These are phyloP conservation scores for Drosophila carrolli DNA, from an alignment of 1,140 invertebrate genomes.

Conservation along the genomic window DNA sequence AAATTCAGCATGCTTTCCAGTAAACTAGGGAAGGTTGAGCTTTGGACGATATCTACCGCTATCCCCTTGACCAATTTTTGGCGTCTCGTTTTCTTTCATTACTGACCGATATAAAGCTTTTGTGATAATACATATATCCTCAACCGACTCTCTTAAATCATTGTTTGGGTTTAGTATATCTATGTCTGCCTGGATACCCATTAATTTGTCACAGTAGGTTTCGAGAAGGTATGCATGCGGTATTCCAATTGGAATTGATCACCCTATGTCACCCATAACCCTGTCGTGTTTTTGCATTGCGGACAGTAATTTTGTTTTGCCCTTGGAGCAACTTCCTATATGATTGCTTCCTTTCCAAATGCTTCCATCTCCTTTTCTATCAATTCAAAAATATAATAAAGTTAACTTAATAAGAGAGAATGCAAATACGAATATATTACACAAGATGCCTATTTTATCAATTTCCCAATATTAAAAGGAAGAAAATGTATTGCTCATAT, in stretches of 20 bases:
- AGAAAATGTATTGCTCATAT: too few species aligned
- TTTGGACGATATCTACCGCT: neutral
- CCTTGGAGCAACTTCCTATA: neutral
- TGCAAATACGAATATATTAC: neutral
- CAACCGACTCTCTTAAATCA: too few species aligned
- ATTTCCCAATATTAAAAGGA: too few species aligned
- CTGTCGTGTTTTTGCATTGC: slow-evolving; percentile 5
- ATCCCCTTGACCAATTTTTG: neutral
- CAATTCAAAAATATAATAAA: neutral
- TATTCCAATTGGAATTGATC: too few species aligned
- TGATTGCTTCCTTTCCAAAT: too few species aligned
- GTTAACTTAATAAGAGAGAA: neutral
- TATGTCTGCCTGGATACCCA: too few species aligned
- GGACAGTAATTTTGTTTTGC: neutral
- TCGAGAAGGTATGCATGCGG: too few species aligned
- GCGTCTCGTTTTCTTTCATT: neutral
- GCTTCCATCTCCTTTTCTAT: neutral
- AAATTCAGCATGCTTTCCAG: too few species aligned
- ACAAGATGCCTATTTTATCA: too few species aligned
- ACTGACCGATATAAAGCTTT: neutral
- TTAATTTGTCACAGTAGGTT: too few species aligned
- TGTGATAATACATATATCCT: neutral
- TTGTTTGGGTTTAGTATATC: too few species aligned
- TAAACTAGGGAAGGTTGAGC: too few species aligned
- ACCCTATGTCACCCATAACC: neutral